Conservation (phyloP, 2,113 vertebrate genomes). For the Diphyllodes magnificus region DNA sequence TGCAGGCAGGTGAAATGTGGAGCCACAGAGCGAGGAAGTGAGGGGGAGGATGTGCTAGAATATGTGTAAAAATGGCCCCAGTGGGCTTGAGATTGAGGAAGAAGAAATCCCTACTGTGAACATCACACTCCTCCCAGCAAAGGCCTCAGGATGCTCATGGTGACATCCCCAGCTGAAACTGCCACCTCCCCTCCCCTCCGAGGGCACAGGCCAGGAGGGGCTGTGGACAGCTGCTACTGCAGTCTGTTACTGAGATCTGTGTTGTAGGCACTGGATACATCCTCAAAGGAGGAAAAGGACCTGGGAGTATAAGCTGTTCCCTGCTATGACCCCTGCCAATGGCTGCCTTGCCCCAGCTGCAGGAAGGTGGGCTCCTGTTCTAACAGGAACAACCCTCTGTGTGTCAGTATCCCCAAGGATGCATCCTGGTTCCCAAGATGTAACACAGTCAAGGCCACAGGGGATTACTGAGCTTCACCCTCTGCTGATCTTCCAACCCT, state of each 20-base stretch:
- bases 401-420: neutral
- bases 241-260: neutral
- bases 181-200: accelerated
- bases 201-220: neutral
- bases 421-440: neutral
- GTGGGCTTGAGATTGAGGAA: neutral
- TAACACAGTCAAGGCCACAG: neutral
- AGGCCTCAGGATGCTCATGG: neutral
- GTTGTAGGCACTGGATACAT: neutral
- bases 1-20: neutral
- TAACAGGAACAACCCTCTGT: neutral
- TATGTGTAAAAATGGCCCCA: neutral
- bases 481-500: neutral
- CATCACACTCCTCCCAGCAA: neutral
- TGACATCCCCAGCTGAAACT: neutral
- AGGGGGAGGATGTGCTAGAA: neutral
- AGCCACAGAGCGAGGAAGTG: neutral
- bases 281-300: neutral
- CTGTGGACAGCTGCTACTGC: neutral
- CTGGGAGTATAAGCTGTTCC: neutral
- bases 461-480: neutral
- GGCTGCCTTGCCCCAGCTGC: neutral
- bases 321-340: neutral
- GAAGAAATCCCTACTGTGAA: neutral
- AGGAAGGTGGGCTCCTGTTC: neutral